Evolutionary conservation across 2,888 invertebrate species (phyloP), one percentile per base, ranked within the genome.

Genomic region (Thumatha senex): DNA sequence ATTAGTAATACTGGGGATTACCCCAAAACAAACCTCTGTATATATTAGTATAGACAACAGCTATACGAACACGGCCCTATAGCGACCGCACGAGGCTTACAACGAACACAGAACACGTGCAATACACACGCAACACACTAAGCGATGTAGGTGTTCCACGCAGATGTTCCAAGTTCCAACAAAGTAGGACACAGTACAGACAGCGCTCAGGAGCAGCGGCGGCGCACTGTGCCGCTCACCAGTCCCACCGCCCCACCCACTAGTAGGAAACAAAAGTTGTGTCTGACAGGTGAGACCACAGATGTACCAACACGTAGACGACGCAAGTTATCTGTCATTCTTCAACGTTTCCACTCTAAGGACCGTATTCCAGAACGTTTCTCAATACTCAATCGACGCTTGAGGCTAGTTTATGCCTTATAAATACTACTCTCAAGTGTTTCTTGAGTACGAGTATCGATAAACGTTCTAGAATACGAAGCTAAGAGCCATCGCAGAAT

Each of bases 181-280:
- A 74, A 77, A 76, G 76, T 88, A 82, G 82, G 80, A 78, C 82
- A 81, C 67, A 73, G 70, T 74, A 70, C 74, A 73, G 79, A 71
- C 74, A 67, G 77, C 62, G 63, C 64, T 58, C 63, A 69, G 64
- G 80, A 78, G 63, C 54, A 61, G 67, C 75, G 72, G 73, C 78
- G 78, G 68, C 93, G 93, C 79, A 94, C 94, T 71, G 89, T 24
- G 18, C 93, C 94, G 78, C 88, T 95, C 68, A 92, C 93, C 77
- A 93, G 93, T 77, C 93, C 93, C 46, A 93, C 93, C 66, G 93
- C 93, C 55, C 93, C 93, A 67, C 92, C 93, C 70, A 92, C 92
- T 72, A 87, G 92, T 82, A 92, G 94, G 80, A 95, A 95, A 83
- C 94, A 94, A 78, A 93, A 94, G 80, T 94, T 95, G 83, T 94